A percentile compares a stretch with the other conserved stretches of the same genome.
Evolutionary conservation across 2,888 invertebrate species (phyloP).

Genomic region (Crossocerus cetratus): DNA sequence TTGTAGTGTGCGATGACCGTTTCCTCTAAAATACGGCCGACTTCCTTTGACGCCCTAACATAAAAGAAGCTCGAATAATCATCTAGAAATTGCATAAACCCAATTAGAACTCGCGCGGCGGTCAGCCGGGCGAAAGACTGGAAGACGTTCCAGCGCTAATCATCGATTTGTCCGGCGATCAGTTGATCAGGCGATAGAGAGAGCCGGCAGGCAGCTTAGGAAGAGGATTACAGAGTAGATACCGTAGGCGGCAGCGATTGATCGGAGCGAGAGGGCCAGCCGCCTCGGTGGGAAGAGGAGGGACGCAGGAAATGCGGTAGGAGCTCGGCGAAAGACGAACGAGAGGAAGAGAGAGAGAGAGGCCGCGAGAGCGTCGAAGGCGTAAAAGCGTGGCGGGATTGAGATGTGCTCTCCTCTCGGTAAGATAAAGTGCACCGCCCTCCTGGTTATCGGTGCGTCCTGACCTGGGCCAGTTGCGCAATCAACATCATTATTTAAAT

Average conservation of each 20-base stretch:
- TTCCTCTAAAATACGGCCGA: too few species aligned
- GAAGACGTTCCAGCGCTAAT: neutral
- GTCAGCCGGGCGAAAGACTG: too few species aligned
- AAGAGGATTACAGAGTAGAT: neutral
- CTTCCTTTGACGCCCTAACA: too few species aligned
- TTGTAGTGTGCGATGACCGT: too few species aligned
- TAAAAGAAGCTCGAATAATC: too few species aligned
- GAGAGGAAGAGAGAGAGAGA: neutral
- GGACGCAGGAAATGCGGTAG: neutral
- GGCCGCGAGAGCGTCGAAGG: too few species aligned
- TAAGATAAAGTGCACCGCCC: constrained; percentile 37
- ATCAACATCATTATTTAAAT: constrained; percentile 40
- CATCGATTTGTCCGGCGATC: neutral
- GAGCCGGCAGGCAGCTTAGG: neutral
- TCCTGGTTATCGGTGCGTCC: constrained; percentile 39
- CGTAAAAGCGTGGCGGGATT: neutral
- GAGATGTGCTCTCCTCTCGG: constrained; percentile 32
- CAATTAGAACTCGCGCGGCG: too few species aligned
- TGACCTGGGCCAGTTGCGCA: constrained; percentile 47
- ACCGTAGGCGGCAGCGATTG: constrained; percentile 6
- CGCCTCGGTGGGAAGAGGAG: neutral
- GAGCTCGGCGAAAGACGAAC: neutral
- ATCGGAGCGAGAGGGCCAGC: neutral
- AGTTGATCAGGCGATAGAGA: neutral
- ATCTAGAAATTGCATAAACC: too few species aligned